These are phyloP conservation scores for Sturnira hondurensis DNA, from an alignment of 2,113 vertebrate species.

Conservation along the genomic window DNA sequence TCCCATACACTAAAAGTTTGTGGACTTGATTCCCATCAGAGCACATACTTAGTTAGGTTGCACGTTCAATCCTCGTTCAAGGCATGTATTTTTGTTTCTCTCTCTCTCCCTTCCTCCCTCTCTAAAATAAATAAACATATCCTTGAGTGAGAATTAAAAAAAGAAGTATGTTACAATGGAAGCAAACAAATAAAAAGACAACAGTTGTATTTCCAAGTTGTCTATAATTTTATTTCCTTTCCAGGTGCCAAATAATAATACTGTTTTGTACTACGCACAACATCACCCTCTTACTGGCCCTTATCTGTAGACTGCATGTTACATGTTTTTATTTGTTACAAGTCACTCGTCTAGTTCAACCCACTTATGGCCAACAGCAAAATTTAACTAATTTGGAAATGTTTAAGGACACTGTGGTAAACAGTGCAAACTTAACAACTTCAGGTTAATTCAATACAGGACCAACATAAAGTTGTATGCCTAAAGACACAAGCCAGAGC, in stretches of 20 bases:
- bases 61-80: background rate
- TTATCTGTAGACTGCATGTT: background rate
- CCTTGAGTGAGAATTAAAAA: background rate
- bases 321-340: background rate
- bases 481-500: background rate
- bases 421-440: background rate
- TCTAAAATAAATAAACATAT: background rate
- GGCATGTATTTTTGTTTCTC: background rate
- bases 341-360: background rate
- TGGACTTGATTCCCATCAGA: background rate
- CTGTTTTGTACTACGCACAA: background rate
- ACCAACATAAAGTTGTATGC: background rate
- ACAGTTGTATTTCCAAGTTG: constrained; percentile 7
- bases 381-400: background rate
- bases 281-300: background rate
- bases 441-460: background rate
- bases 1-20: background rate
- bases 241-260: background rate
- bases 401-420: background rate
- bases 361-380: background rate
- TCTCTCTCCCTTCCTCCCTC: background rate
- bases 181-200: background rate
- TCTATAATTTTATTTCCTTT: background rate
- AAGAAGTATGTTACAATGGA: background rate
- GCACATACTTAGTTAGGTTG: background rate